Evolutionary conservation across 2,888 invertebrate genomes (phyloP), one percentile per base, ranked within the genome.

Genomic region (Diplolepis rosae): DNA sequence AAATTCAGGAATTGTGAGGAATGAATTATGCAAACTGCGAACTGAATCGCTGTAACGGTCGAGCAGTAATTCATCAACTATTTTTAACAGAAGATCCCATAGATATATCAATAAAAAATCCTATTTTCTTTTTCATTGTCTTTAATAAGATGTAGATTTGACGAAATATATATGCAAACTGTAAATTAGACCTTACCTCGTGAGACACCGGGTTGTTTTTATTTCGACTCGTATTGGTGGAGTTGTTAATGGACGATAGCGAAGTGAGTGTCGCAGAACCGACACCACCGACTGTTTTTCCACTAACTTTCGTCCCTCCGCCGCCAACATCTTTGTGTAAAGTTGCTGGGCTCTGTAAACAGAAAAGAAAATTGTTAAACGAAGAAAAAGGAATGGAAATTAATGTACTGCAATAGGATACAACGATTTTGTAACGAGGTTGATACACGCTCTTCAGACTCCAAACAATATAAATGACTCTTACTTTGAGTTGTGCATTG

Each of bases 321-420:
- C 84, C 84, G 77, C 87, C 85, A 79, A 87, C 88, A 88, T 88
- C 88, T 83, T 88, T 88, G 86, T 88, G 88, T 81, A 88, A 80
- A 81, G 88, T 88, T 83, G 87, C 88, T 80, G 88, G 88, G 88
- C 88, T 88, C 88, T 88, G 85, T 68, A 85, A 88, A 75, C 71
- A 76, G 70, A 66, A 77, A 2, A 22, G 0, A 22, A 70, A 48
- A 45, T 4, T 65, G 45, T 39, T 51, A 22, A 42, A 51, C 65
- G 35, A 65, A 66, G 52, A 66, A 13, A 27, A 51, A 1, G 24
- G 39, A 61, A 35, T 9, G 39, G 22, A 61, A 61, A 24, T 61
- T 61, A 24, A 18, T 28, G 30, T 30, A 61, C 39, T 61, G 39
- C 39, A 39, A 61, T 35, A 61, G 61, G 61, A 61, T 61, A 61